Conservation (phyloP, 2,113 vertebrate species). For the Atlantisia rogersi region DNA sequence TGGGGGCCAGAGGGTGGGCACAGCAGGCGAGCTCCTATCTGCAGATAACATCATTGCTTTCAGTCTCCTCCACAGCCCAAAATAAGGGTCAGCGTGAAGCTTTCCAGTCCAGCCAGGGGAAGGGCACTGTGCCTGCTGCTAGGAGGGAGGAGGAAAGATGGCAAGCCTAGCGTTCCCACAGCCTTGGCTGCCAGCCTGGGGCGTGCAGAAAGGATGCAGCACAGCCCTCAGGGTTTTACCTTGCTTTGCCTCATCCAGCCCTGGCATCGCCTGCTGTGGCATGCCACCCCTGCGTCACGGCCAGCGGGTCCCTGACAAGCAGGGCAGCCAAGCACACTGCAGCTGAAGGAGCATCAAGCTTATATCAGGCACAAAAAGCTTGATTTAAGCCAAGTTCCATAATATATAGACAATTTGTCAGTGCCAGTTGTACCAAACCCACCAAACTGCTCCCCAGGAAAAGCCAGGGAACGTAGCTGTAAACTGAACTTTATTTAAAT, state of each 20-base stretch:
- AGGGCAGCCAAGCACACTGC: background rate
- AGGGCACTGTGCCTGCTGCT: background rate
- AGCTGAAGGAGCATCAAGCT: background rate
- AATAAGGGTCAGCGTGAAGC: background rate
- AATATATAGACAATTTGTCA: background rate
- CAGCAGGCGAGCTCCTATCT: background rate
- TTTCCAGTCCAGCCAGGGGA: background rate
- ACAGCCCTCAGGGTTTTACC: rapidly evolving
- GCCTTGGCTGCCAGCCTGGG: background rate
- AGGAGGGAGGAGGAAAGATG: background rate
- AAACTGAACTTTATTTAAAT: background rate
- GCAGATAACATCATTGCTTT: background rate
- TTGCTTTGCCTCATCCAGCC: background rate
- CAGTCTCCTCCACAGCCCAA: background rate
- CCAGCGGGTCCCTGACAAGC: background rate
- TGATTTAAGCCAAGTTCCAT: background rate
- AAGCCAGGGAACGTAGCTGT: background rate
- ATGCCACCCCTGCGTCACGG: background rate
- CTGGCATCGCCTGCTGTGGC: rapidly evolving
- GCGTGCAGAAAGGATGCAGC: background rate
- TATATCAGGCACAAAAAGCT: background rate
- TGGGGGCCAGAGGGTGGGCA: rapidly evolving
- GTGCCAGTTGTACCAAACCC: background rate
- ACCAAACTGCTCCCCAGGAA: background rate
- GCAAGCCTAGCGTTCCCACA: rapidly evolving